Base-by-base conservation (phyloP, 2,113 vertebrate genomes). In the Gymnocephalus cernua region DNA sequence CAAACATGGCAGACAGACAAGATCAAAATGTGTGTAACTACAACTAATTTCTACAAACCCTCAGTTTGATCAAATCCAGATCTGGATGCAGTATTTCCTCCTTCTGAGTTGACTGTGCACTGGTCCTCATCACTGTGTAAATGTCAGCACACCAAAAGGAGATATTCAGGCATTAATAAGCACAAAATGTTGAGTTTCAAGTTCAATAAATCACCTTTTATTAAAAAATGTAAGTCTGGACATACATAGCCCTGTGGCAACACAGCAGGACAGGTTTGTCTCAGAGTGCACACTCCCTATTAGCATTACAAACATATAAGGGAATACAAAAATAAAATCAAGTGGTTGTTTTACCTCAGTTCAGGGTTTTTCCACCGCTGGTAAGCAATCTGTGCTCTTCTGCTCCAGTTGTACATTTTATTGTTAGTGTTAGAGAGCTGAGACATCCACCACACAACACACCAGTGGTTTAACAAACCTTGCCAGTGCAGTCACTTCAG, bases 361-460 rank as follows among this genome's bases (percentile, higher is more conserved):
- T 87, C 74, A 10, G 74, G 51, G 32, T 90, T 79, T 44, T 5
- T 80, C 91, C 91, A 91, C 3, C 79, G 45, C 59, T 67, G 85
- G 81, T 93, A 93, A 11, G 51, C 11, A 15, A 91, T 7, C 3
- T 9, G 48, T 0, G 58, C 0, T 3, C 15, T 2, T 54, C 2
- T 56, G 1, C n/a, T 9, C 66, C 74, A 78, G 0, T 27, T 74
- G 2, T 85, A 63, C 93, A 94, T 93, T 15, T 69, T 27, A n/a
- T n/a, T 12, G 23, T 51, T 15, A 2, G 1, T 18, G 35, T 50
- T 11, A 0, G 15, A 21, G 10, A 63, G 35, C 54, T 14, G 16
- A 15, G 21, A 29, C 0, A 23, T 13, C 0, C 7, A 18, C 6
- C 23, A 5, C 4, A 35, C 6, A 14, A 8, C 1, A 23, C 7